phyloP scores from a whole-genome alignment of 2,113 vertebrate species.

The Paradoxurus hermaphroditus region DNA sequence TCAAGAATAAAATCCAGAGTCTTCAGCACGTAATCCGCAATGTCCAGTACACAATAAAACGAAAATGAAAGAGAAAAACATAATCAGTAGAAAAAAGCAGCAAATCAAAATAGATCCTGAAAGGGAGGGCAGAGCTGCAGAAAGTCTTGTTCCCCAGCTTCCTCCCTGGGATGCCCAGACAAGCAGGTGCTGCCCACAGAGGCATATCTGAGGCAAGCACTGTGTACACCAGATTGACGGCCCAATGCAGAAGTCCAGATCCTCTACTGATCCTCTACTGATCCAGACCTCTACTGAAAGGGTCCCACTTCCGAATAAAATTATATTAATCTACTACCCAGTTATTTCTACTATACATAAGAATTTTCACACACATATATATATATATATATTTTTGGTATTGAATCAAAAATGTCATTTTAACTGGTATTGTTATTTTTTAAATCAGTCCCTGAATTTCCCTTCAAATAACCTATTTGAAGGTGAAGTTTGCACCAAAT shows the following conservation, averaged over 20 bases:
- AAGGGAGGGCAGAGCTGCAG: fast-evolving
- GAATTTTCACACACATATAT: too few relatives aligned
- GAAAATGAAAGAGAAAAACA: not conserved
- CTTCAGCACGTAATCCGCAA: not conserved
- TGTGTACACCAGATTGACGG: fast-evolving
- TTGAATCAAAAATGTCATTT: not conserved
- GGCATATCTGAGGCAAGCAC: not conserved
- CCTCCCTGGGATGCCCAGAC: not conserved
- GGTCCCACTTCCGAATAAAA: not conserved
- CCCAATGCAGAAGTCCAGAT: not conserved
- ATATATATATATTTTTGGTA: too few relatives aligned
- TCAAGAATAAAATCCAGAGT: not conserved
- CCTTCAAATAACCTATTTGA: not conserved
- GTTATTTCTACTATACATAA: not conserved
- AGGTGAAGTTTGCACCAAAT: not conserved
- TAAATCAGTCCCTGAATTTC: not conserved
- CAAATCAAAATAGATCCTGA: not conserved
- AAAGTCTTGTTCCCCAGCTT: not conserved
- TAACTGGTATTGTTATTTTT: not conserved
- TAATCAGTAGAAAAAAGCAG: not conserved
- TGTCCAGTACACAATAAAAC: not conserved
- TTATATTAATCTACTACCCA: not conserved
- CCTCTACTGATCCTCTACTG: too few relatives aligned
- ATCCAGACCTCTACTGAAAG: not conserved
- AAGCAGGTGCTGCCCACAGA: not conserved